These are phyloP conservation scores for Thomomys bottae DNA, from an alignment of 2,113 vertebrate species.

Conservation along the genomic window DNA sequence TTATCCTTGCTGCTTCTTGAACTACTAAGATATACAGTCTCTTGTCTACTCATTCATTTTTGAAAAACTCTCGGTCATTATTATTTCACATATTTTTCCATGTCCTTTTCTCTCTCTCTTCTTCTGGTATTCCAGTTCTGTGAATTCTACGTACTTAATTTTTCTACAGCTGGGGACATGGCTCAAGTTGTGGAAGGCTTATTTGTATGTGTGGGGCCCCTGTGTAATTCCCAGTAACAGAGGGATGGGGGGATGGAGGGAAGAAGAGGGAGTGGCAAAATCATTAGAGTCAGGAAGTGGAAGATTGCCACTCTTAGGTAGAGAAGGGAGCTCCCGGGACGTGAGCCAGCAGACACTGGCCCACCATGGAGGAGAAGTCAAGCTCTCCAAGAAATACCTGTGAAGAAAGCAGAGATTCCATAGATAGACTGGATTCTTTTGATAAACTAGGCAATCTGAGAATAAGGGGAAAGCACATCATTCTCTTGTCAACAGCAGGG, in stretches of 20 bases:
- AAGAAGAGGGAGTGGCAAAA: background rate
- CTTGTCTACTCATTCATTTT: background rate
- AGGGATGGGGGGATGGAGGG: no score
- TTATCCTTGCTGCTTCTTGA: background rate
- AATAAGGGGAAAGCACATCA: background rate
- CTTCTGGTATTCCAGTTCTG: background rate
- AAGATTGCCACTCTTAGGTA: background rate
- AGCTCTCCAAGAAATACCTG: background rate
- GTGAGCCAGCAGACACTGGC: background rate
- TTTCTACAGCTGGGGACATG: no score
- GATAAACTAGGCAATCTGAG: background rate
- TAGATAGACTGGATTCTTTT: no score
- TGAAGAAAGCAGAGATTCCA: background rate
- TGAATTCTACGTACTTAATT: background rate
- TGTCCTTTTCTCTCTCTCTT: background rate
- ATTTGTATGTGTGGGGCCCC: no score
- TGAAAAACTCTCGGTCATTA: background rate
- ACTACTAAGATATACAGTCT: background rate
- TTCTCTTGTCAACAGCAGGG: slow-evolving; percentile 5
- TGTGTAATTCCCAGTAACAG: no score
- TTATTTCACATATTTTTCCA: background rate
- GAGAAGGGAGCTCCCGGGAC: background rate
- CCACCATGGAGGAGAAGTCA: background rate
- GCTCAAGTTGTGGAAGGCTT: no score
- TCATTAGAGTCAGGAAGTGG: background rate